These are phyloP conservation scores for Spisula subtruncata DNA, from an alignment of 2,888 invertebrate genomes.

Conservation along the genomic window DNA sequence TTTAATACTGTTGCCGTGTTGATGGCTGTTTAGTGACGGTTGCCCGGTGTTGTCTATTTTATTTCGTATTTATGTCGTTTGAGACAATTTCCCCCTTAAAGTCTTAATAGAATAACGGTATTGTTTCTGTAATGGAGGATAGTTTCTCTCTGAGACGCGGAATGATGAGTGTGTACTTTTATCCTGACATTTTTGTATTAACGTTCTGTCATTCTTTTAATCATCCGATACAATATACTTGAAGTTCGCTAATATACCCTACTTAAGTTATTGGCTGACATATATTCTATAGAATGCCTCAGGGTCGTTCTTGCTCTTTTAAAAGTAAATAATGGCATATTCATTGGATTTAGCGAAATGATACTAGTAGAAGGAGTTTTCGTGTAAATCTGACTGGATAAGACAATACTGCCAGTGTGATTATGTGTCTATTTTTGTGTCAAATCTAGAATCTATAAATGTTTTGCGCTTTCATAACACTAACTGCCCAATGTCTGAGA, in stretches of 20 bases:
- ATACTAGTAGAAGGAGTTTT: no score
- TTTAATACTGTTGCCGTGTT: not conserved
- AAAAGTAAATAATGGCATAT: not conserved
- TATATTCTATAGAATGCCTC: not conserved
- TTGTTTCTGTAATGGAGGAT: not conserved
- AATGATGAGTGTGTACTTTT: not conserved
- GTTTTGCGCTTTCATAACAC: no score
- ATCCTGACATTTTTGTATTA: not conserved
- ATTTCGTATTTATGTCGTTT: no score
- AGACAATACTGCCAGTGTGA: no score
- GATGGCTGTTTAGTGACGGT: not conserved
- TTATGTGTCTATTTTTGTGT: no score
- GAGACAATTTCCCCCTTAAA: no score
- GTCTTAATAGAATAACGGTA: not conserved
- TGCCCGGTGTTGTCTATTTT: not conserved
- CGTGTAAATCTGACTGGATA: no score
- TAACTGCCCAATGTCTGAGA: no score
- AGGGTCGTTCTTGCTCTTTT: not conserved
- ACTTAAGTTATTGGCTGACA: not conserved
- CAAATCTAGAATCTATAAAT: no score
- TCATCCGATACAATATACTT: not conserved
- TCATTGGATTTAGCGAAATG: no score
- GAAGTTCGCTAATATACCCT: not conserved
- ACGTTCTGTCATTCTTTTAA: not conserved
- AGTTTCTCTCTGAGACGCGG: not conserved